Evolutionary conservation across 2,888 invertebrate genomes (phyloP).

Genomic region (Troides aeacus): DNA sequence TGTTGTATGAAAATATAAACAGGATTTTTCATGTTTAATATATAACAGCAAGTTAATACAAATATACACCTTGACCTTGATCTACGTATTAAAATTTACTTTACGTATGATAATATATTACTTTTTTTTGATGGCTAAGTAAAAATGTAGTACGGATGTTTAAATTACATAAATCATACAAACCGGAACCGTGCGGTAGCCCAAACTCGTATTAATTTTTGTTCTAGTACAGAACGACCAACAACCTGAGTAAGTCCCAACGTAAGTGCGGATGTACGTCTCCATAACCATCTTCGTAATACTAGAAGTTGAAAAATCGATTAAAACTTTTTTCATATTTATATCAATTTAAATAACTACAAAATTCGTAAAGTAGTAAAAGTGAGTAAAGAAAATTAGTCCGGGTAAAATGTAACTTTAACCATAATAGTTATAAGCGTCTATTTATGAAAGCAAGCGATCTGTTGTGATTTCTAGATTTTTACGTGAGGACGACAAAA

Average conservation of each 20-base stretch:
- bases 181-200: neutral
- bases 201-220: neutral
- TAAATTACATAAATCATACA: neutral
- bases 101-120: conserved; percentile 8
- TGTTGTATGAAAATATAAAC: too few species aligned
- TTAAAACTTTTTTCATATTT: neutral
- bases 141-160: conserved; percentile 27
- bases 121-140: conserved; percentile 6
- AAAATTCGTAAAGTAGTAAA: neutral
- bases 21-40: too few species aligned
- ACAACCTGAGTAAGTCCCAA: neutral
- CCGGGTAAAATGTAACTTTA: too few species aligned
- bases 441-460: too few species aligned
- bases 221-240: neutral
- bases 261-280: neutral
- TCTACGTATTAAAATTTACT: too few species aligned
- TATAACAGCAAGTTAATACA: too few species aligned
- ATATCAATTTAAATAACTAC: neutral
- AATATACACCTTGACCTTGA: too few species aligned
- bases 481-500: too few species aligned
- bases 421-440: too few species aligned
- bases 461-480: too few species aligned
- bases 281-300: neutral
- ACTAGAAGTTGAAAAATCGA: too few species aligned
- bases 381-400: too few species aligned